Evolutionary conservation across 2,888 invertebrate genomes (phyloP), one percentile per base, ranked within the genome.

Genomic region (Plebejus melissa): DNA sequence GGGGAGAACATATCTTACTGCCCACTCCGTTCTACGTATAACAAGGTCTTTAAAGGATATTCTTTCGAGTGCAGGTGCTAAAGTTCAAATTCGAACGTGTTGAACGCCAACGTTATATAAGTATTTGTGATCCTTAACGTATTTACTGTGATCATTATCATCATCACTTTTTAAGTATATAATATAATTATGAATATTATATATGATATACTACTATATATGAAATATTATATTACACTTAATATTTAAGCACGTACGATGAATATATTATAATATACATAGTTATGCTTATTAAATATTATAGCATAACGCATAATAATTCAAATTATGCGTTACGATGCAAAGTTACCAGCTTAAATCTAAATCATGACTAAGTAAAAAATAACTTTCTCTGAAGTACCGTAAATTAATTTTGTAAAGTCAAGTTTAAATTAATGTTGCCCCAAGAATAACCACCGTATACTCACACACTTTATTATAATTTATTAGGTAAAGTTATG

Each of bases 401-500:
- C 71, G 46, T 71, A 71, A 71, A 71, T 71, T 71, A 71, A 71
- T 71, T 71, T 41, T 13, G 22, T 71, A 71, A 22, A 41, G 46
- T 71, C 22, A 46, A 71, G 71, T 71, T 71, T n/a, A 13, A 71
- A 71, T 71, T 71, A 46, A 41, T 70, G 70, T 46, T 46, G 41
- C 41, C 71, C 9, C 22, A 41, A 71, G 46, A 71, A 46, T 71
- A 71, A 46, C 22, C 71, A 71, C 41, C 71, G 46, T 71, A 71
- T 46, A 71, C n/a, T 50, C 72, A 72, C 32, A 72, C 54, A 72
- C 50, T 72, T 72, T 72, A 72, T 72, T 54, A 32, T 72, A 72
- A 72, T 50, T 72, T 72, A 72, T 72, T 72, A 72, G 72, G n/a
- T 32, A 54, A 65, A 72, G 72, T 72, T 72, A 72, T 75, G 75